These are phyloP conservation scores for Heterodera schachtii DNA, from an alignment of 1,140 invertebrate genomes.

Conservation along the genomic window DNA sequence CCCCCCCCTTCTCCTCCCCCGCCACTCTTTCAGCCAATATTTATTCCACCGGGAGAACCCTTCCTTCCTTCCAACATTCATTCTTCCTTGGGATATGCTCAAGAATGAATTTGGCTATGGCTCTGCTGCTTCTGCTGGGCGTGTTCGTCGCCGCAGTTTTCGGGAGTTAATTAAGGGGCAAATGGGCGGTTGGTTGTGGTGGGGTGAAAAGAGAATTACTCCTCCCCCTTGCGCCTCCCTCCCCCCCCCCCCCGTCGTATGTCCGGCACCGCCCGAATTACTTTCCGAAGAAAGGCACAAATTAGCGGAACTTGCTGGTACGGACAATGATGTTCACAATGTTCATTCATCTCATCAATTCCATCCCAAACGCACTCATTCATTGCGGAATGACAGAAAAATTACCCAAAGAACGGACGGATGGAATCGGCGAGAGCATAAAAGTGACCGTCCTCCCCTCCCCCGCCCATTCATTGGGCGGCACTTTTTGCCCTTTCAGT, in stretches of 20 bases:
- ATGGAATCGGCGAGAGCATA: not conserved
- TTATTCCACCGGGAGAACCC: not conserved
- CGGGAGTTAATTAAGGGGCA: constrained; percentile 17
- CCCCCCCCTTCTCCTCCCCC: too few species aligned
- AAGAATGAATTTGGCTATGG: not conserved
- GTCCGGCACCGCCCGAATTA: not conserved
- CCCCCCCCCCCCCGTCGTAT: not conserved
- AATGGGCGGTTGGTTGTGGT: constrained; percentile 5
- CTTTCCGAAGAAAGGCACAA: not conserved
- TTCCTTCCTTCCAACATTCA: not conserved
- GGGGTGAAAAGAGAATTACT: not conserved
- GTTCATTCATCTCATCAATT: not conserved
- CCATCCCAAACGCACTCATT: not conserved
- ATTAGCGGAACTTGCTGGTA: constrained; percentile 10
- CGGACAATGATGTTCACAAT: constrained; percentile 7
- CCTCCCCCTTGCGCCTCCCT: too few species aligned
- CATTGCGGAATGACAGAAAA: constrained; percentile 1
- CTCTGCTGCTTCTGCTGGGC: not conserved
- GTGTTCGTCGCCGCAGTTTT: not conserved
- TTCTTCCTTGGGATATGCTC: not conserved
- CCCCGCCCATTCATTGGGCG: not conserved
- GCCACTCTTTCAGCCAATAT: not conserved
- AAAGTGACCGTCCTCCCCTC: not conserved
- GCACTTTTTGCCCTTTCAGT: not conserved
- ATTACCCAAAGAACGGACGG: not conserved